phyloP scores from a whole-genome alignment of 2,888 invertebrate species.

The Campoplex capitator region DNA sequence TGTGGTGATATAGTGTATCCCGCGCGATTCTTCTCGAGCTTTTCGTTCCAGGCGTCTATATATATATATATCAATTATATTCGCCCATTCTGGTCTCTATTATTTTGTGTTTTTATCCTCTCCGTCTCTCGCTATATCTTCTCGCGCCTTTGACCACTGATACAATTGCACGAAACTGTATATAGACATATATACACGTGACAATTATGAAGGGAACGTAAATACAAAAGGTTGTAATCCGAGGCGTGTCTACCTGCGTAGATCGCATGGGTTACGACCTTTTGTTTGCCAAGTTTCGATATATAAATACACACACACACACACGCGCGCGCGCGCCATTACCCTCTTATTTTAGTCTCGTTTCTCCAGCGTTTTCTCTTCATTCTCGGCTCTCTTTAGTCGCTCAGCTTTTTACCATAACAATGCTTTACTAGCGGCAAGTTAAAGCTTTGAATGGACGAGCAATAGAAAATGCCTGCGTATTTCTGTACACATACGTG shows the following conservation, averaged over 20 bases:
- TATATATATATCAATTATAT: constrained; percentile 17
- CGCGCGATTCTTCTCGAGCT: not conserved
- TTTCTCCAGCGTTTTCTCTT: constrained; percentile 28
- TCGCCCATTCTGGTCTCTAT: constrained; percentile 27
- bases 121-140: constrained; percentile 33
- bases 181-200: not conserved
- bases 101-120: not conserved
- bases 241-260: not conserved
- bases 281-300: constrained; percentile 25
- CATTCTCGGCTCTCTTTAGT: constrained; percentile 46
- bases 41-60: not conserved
- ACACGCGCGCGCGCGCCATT: not conserved
- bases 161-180: constrained; percentile 36
- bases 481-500: not conserved
- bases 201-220: not conserved
- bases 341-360: constrained; percentile 41
- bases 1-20: not conserved
- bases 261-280: constrained; percentile 30
- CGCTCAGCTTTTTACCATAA: constrained; percentile 71
- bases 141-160: constrained; percentile 23
- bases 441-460: constrained; percentile 64
- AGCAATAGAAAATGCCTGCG: constrained; percentile 49
- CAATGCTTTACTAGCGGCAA: constrained; percentile 64
- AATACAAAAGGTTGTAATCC: constrained; percentile 25
- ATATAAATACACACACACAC: not conserved